Base-by-base conservation (phyloP, 2,888 invertebrate genomes). In the Brachycybe producta region DNA sequence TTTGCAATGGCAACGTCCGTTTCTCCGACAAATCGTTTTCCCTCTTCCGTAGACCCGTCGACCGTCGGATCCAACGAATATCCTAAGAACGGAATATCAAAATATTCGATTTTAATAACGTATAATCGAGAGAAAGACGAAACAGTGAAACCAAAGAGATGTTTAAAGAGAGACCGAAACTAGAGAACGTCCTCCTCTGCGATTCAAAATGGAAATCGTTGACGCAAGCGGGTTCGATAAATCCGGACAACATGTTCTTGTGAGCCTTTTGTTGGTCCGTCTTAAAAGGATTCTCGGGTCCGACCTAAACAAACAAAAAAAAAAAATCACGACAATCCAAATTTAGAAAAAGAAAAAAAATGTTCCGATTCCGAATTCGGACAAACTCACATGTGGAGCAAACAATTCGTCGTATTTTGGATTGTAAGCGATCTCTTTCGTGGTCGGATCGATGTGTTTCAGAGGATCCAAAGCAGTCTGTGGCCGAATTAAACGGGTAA, bases 201-300 rank as follows among this genome's bases (percentile, higher is more conserved):
- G 87, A 90, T 67, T 97, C 97, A 75, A 97, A 97, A 61, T 94
- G 88, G 68, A 98, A 98, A 60, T 87, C 85, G 68, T 85, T 95
- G 44, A 98, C 80, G 66, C 95, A 90, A 0, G 95, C 92, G 56
- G 83, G 80, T 64, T 98, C 98, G 0, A 94, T 86, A 69, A 78
- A 92, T 1, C 98, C 98, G 0, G 95, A 82, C 11, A 97, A 70
- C 60, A 84, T 92, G 65, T 98, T 98, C 63, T 88, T 82, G 5
- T 76, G 73, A 0, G 94, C 85, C 56, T 75, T 78, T 71, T 90
- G 84, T 62, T 92, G 91, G 62, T 84, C 79, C 0, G 92, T 90
- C 68, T 85, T 81, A 64, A 84, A 87, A 0, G 97, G 97, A 70
- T 97, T 92, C 58, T 79, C 80, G 0, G 97, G 97, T 0, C 97